Evolutionary conservation across 2,888 invertebrate genomes (phyloP).

Genomic region (Alviniconcha strummeri): DNA sequence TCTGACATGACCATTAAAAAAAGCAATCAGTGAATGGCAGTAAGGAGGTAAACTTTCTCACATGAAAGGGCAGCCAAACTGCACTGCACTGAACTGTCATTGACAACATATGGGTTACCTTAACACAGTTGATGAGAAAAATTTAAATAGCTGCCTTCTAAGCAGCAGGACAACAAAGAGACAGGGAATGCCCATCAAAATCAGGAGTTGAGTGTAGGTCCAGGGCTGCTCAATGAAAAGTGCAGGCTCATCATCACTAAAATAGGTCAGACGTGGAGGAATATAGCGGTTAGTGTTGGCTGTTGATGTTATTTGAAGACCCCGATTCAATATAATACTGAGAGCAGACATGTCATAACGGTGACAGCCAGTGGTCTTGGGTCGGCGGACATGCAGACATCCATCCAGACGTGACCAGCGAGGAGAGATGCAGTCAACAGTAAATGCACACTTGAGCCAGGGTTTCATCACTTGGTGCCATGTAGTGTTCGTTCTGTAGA

Average conservation of each 20-base stretch:
- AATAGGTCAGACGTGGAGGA: slow-evolving; percentile 49
- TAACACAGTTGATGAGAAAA: too few relatives aligned
- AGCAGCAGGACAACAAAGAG: neutral
- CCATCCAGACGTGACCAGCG: slow-evolving; percentile 47
- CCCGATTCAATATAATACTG: slow-evolving; percentile 59
- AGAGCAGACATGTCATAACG: slow-evolving; percentile 61
- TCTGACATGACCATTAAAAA: too few relatives aligned
- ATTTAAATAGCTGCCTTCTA: neutral
- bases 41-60: too few relatives aligned
- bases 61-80: too few relatives aligned
- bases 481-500: slow-evolving; percentile 55
- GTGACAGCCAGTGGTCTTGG: slow-evolving; percentile 64
- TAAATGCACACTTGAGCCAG: slow-evolving; percentile 63
- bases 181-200: slow-evolving; percentile 37
- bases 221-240: slow-evolving; percentile 63
- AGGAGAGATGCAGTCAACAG: slow-evolving; percentile 56
- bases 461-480: slow-evolving; percentile 62
- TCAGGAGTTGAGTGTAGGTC: slow-evolving; percentile 53
- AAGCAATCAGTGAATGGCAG: too few relatives aligned
- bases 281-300: slow-evolving; percentile 51
- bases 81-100: too few relatives aligned
- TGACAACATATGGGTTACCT: too few relatives aligned
- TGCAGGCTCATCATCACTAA: slow-evolving; percentile 42
- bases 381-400: slow-evolving; percentile 58
- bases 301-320: slow-evolving; percentile 50